Evolutionary conservation across 1,140 invertebrate genomes (phyloP).

Genomic region (Archegozetes longisetosus): DNA sequence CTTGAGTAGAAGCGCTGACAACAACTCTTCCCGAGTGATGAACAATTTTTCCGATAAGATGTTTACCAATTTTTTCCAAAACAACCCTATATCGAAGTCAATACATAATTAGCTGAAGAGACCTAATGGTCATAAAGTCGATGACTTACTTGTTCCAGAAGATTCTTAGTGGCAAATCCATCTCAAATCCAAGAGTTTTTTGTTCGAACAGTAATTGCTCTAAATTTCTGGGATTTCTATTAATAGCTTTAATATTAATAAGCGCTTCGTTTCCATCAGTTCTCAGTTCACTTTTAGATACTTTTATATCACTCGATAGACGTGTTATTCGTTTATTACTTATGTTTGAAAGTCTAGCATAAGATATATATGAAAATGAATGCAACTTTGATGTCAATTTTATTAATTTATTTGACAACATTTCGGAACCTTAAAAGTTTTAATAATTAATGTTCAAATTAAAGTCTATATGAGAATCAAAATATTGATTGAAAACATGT

Average conservation of each 20-base stretch:
- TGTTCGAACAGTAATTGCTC: constrained; percentile 13
- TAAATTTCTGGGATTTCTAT: constrained; percentile 18
- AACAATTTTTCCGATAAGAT: constrained; percentile 10
- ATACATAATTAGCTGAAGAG: background rate
- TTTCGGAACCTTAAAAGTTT: too few species aligned
- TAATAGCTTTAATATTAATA: background rate
- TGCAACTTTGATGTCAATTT: background rate
- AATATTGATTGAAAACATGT: too few species aligned
- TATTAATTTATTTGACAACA: background rate
- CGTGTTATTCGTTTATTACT: constrained; percentile 17
- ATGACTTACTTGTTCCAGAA: constrained; percentile 16
- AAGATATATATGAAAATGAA: background rate
- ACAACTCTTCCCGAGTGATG: constrained; percentile 14
- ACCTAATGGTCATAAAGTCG: background rate
- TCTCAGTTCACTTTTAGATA: constrained; percentile 5
- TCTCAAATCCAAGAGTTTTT: constrained; percentile 17
- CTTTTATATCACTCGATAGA: constrained; percentile 11
- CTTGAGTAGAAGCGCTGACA: constrained; percentile 9
- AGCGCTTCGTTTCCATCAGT: constrained; percentile 9
- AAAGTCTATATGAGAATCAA: too few species aligned
- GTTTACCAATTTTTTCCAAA: constrained; percentile 12
- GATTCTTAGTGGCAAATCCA: background rate
- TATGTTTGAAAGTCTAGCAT: background rate
- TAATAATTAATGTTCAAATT: too few species aligned
- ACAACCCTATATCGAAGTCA: constrained; percentile 9